A percentile compares a stretch with the other conserved stretches of the same genome.
Evolutionary conservation across 2,888 invertebrate species (phyloP).

Genomic region (Uropetala carovei): DNA sequence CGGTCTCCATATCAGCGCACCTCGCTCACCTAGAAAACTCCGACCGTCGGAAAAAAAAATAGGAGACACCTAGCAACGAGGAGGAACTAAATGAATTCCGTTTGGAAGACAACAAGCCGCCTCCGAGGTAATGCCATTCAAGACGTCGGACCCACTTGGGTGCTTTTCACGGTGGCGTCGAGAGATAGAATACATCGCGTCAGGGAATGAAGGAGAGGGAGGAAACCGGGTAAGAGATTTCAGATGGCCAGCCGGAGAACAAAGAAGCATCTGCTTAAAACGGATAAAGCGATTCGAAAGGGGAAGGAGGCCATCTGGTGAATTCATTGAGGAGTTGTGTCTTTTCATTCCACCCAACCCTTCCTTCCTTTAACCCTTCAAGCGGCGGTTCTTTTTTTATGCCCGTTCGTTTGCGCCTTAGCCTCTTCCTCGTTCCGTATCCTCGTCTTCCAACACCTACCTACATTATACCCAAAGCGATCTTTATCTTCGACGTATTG

Average conservation of each 20-base stretch:
- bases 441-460: not conserved
- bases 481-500: not conserved
- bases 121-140: not conserved
- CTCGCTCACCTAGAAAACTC: not conserved
- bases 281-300: not conserved
- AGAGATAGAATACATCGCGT: not conserved
- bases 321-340: not conserved
- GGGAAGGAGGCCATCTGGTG: not conserved
- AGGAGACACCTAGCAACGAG: not conserved
- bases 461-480: not conserved
- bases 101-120: not conserved
- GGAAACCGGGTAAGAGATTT: not conserved
- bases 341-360: not conserved
- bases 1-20: not conserved
- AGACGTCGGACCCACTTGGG: not conserved
- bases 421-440: slow-evolving; percentile 4
- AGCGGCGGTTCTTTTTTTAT: no score
- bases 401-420: not conserved
- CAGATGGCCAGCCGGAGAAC: not conserved
- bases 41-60: not conserved
- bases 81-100: not conserved
- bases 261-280: slow-evolving; percentile 2
- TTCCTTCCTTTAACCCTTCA: not conserved
- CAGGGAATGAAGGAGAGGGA: not conserved
- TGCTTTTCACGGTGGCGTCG: not conserved